phyloP scores from a whole-genome alignment of 2,113 vertebrate genomes.

The Coryphaenoides rupestris region DNA sequence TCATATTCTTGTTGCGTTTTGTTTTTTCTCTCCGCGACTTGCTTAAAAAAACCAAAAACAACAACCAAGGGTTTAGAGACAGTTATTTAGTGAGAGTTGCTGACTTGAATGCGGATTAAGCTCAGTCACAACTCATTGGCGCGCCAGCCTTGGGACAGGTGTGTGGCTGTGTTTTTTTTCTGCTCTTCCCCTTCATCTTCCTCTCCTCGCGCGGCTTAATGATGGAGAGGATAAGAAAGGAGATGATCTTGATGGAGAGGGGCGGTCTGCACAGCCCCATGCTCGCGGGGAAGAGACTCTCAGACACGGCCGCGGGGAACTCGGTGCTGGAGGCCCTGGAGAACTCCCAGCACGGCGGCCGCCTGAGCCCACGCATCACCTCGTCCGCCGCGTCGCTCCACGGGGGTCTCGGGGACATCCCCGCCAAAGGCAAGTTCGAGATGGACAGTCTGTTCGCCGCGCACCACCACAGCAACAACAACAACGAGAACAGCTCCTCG shows the following conservation, averaged over 20 bases:
- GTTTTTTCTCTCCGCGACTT: constrained; percentile 81
- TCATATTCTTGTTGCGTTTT: constrained; percentile 87
- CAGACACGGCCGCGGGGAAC: constrained; percentile 90
- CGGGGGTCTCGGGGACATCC: constrained; percentile 87
- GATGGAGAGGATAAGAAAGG: constrained; percentile 99
- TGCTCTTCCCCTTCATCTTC: no score
- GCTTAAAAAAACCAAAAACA: constrained; percentile 59
- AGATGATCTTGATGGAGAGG: constrained; percentile 99
- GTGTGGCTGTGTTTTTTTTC: constrained; percentile 79
- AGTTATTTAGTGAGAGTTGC: constrained; percentile 85
- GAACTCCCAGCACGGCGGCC: constrained; percentile 95
- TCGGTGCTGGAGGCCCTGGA: constrained; percentile 98
- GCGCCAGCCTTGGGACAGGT: constrained; percentile 81
- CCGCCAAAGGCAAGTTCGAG: constrained; percentile 96
- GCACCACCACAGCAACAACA: constrained; percentile 82
- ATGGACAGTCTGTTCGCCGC: constrained; percentile 95
- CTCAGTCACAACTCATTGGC: constrained; percentile 87
- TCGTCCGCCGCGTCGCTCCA: constrained; percentile 93
- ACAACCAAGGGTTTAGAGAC: constrained; percentile 86
- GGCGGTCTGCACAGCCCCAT: constrained; percentile 97
- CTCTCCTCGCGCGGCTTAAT: constrained; percentile 76
- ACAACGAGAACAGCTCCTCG: constrained; percentile 81
- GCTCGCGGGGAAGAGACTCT: constrained; percentile 89
- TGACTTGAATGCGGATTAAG: constrained; percentile 90
- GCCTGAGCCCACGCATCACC: constrained; percentile 93